Base-by-base conservation (phyloP, 2,113 vertebrate species). In the Ceuthmochares aereus region DNA sequence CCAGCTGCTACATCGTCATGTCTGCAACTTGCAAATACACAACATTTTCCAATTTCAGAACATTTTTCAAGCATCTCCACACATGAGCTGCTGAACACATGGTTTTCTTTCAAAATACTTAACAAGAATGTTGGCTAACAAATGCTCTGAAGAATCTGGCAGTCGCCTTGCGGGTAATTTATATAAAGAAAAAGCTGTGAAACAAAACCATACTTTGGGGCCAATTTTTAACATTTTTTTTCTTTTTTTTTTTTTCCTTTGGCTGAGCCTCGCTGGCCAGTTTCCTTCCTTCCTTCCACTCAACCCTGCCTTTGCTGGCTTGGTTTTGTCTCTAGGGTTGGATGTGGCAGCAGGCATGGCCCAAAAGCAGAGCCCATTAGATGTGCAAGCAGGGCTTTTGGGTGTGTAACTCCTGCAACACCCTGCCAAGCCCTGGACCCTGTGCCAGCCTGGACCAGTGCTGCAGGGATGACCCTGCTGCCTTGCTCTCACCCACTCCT, bases 101-200 rank as follows among this genome's bases (percentile, higher is more conserved):
- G 90, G 79, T 94, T 93, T 81, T 94, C 96, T 90, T 95, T 93
- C 88, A 93, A 84, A 95, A 79, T 89, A 78, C 88, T 97, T 94
- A 76, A 77, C 90, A 92, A 58, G 93, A 90, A 89, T 90, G 92
- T 90, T 92, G 95, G 93, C 85, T 96, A 90, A 94, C 87, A 96
- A 93, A 90, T 0, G 30, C 29, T 58, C 56, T 1, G 10, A 75
- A 73, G 76, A 92, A 95, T 95, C 73, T 96, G 96, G 95, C 93
- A 93, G 32, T 84, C 0, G 17, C 52, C 58, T 77, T 34, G 86
- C 75, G 88, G 73, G 79, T 90, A 82, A 87, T 84, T 92, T 96
- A 93, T 64, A 75, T 86, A 94, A 81, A 84, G 87, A 81, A 96
- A 84, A 84, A 68, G 54, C 64, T 79, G 73, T 60, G 89, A 81